Conservation (phyloP, 2,797 vertebrate genomes). For the Benthosema pterotum region DNA sequence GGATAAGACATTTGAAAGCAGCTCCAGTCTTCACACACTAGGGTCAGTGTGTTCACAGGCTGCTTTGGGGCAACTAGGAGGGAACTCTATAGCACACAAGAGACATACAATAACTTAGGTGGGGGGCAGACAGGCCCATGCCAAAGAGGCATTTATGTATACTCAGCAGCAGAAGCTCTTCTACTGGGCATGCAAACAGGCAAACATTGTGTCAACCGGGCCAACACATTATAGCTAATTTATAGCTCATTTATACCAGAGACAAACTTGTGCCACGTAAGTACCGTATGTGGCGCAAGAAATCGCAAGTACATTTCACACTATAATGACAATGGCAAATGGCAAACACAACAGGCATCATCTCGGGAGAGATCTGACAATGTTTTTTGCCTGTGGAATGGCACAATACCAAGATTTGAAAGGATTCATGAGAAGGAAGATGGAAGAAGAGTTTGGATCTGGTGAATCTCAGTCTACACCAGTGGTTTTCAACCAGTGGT, state of each 20-base stretch:
- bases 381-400: too few species aligned
- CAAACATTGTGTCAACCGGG: conserved; percentile 17
- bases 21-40: conserved; percentile 12
- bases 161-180: conserved; percentile 13
- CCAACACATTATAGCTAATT: neutral
- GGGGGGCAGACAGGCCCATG: conserved; percentile 10
- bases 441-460: neutral
- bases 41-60: conserved; percentile 30
- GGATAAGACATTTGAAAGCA: neutral
- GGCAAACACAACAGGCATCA: conserved; percentile 1
- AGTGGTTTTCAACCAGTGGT: too few species aligned
- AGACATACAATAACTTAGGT: conserved; percentile 23
- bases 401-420: too few species aligned
- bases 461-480: neutral
- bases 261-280: neutral
- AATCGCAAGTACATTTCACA: too few species aligned
- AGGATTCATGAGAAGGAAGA: neutral
- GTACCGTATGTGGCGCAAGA: neutral
- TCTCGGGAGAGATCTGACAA: too few species aligned
- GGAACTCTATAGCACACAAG: conserved; percentile 21
- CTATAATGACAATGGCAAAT: neutral
- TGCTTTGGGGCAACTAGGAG: conserved; percentile 16
- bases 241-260: neutral
- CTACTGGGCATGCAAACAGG: conserved; percentile 13
- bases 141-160: conserved; percentile 25